Conservation (phyloP, 2,888 invertebrate species). For the Micoletzkya japonica region DNA sequence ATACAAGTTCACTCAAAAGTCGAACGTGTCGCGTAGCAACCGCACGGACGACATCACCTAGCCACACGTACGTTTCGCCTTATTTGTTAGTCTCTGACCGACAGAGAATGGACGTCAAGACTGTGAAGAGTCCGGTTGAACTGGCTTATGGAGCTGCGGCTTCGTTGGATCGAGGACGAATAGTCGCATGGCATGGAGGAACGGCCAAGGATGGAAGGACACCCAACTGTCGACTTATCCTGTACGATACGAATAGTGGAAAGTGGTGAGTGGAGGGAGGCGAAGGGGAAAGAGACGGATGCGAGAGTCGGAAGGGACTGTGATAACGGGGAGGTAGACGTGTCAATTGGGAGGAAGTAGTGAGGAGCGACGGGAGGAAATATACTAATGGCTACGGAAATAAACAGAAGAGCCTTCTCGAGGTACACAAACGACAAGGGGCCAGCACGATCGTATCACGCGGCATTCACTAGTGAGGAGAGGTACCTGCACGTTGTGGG, state of each 20-base stretch:
- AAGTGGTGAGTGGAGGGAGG: constrained; percentile 19
- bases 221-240: constrained; percentile 1
- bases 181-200: constrained; percentile 25
- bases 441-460: constrained; percentile 17
- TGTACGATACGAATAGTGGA: constrained; percentile 14
- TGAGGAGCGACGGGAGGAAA: not conserved
- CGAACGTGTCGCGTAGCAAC: too few species aligned
- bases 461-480: constrained; percentile 15
- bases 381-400: not conserved
- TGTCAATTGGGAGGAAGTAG: not conserved
- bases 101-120: too few species aligned
- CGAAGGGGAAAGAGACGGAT: not conserved
- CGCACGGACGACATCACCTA: too few species aligned
- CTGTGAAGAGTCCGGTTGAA: too few species aligned
- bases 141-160: constrained; percentile 17
- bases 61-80: too few species aligned
- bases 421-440: constrained; percentile 27
- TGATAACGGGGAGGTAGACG: not conserved
- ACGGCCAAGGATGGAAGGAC: constrained; percentile 3
- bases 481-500: constrained; percentile 24
- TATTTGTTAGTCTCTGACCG: too few species aligned
- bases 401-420: not conserved
- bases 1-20: too few species aligned
- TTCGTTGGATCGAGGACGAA: constrained; percentile 15
- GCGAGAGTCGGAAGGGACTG: not conserved